Base-by-base conservation (phyloP, 2,888 invertebrate species). In the Pheosia tremula region DNA sequence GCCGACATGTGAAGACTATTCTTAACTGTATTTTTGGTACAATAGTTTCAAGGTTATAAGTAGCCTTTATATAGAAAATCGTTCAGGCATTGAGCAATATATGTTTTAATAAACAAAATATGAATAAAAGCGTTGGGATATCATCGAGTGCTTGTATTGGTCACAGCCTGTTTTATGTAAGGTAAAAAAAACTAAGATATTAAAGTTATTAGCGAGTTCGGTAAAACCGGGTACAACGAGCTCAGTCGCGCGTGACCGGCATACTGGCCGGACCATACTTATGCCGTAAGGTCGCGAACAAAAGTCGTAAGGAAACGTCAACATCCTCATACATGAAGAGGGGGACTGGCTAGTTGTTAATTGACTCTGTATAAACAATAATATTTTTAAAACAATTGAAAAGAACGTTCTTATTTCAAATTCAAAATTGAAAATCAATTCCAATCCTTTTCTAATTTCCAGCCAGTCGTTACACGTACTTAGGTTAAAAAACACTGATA, bases 141-240 rank as follows among this genome's bases (percentile, higher is more conserved):
- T 24, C 24, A 24, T 24, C 24, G 24, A 24, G 24, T 24, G 24
- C 24, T 24, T 24, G 24, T 24, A 24, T 24, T 24, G 24, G 24
- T 24, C 24, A 24, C 24, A 24, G 24, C 24, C 24, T 24, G 24
- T 24, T 24, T 24, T 24, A 24, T 24, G 24, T 24, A 24, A 24
- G 24, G 24, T 24, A 24, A 24, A 24, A 24, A 24, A 24, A 24
- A 24, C n/a, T n/a, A n/a, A n/a, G n/a, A 67, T 61, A 59, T 69
- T 61, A 57, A 70, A 61, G 64, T 63, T 64, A 66, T 62, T 69
- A 57, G 62, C 58, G 61, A 58, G 61, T 72, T 58, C 54, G 63
- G 63, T 63, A 69, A 62, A 67, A 67, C 64, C 60, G 52, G 63
- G 63, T 63, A 69, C 63, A 67, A 67, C 64, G 60, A 69, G 59